Conservation (phyloP, 1,140 invertebrate species). For the Drosophila pandora region DNA sequence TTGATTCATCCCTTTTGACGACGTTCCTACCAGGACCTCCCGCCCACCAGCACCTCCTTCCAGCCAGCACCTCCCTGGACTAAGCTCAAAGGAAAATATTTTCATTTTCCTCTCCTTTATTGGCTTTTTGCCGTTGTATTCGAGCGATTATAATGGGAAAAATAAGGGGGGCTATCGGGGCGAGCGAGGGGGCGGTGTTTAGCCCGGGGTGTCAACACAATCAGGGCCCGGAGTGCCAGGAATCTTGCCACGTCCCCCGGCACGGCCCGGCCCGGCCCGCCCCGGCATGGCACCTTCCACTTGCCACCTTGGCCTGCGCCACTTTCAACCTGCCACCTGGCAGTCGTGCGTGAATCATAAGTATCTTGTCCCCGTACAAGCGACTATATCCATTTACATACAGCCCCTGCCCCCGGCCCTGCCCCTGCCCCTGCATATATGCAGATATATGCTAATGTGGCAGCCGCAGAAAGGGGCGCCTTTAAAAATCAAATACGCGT, state of each 20-base stretch:
- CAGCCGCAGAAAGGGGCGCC: constrained; percentile 21
- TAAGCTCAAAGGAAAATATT: constrained; percentile 32
- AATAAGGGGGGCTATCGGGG: not conserved
- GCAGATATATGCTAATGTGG: constrained; percentile 42
- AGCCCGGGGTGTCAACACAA: constrained; percentile 41
- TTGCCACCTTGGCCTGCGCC: constrained; percentile 10
- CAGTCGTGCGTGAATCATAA: constrained; percentile 42
- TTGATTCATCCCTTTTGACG: constrained; percentile 28
- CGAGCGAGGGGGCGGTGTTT: not conserved
- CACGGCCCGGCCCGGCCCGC: too few species aligned
- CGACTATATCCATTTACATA: constrained; percentile 30
- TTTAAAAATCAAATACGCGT: constrained; percentile 64
- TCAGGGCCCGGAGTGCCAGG: constrained; percentile 8
- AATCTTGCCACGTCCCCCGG: not conserved
- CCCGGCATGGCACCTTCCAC: not conserved
- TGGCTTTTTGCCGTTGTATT: constrained; percentile 35
- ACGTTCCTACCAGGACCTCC: too few species aligned
- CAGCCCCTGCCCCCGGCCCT: not conserved
- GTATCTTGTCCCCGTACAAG: constrained; percentile 27
- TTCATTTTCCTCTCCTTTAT: constrained; percentile 36
- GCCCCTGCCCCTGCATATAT: not conserved
- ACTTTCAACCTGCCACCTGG: constrained; percentile 8
- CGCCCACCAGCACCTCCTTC: too few species aligned
- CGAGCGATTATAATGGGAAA: constrained; percentile 37
- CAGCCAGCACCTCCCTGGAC: too few species aligned